phyloP scores from a whole-genome alignment of 2,113 vertebrate species.

The Bubo bubo region DNA sequence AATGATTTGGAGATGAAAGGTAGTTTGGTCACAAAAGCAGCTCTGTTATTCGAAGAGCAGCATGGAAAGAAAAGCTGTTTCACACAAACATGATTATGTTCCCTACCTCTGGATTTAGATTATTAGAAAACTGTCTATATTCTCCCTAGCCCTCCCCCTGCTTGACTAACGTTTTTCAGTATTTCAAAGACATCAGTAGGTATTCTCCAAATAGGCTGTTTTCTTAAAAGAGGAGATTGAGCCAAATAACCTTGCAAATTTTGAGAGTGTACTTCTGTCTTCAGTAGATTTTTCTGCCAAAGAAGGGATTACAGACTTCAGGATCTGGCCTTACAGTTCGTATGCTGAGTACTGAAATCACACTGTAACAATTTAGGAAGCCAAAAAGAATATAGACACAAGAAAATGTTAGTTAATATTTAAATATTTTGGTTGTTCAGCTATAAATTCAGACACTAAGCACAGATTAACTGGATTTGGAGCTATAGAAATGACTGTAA shows the following conservation, averaged over 20 bases:
- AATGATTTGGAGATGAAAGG: not conserved
- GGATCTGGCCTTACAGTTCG: not conserved
- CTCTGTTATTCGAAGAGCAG: not conserved
- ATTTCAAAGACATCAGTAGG: not conserved
- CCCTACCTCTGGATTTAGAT: not conserved
- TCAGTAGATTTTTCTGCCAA: not conserved
- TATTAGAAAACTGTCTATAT: not conserved
- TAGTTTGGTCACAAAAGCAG: not conserved
- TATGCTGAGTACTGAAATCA: not conserved
- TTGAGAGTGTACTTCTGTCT: not conserved
- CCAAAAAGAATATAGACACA: not conserved
- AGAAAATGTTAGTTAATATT: constrained; percentile 1
- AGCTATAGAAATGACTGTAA: constrained; percentile 5
- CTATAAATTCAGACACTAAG: not conserved
- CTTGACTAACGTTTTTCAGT: not conserved
- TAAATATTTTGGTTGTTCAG: constrained; percentile 3
- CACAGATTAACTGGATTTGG: constrained; percentile 21
- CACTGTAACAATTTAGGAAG: not conserved
- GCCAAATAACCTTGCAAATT: not conserved
- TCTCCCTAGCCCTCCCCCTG: not conserved
- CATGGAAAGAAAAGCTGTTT: not conserved
- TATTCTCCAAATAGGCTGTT: not conserved
- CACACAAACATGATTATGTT: not conserved
- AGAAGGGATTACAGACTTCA: not conserved
- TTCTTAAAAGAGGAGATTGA: not conserved